Conservation (phyloP, 2,888 invertebrate genomes). For the Drosophila barbarae region DNA sequence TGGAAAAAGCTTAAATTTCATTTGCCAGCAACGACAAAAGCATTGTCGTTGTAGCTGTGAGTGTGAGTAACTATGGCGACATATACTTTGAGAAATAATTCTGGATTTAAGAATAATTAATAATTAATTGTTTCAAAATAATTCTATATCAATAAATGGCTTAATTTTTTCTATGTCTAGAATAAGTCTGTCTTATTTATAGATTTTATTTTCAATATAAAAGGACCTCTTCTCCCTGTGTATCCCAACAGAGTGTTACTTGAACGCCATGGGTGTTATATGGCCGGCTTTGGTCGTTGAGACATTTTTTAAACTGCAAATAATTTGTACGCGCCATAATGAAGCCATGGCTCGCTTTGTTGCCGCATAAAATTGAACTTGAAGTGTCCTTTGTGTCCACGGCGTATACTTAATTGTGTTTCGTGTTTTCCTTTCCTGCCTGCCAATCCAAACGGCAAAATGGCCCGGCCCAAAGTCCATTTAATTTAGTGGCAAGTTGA, state of each 20-base stretch:
- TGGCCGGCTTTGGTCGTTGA: conserved; percentile 49
- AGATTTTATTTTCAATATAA: background rate
- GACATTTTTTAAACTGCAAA: conserved; percentile 57
- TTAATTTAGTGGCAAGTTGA: conserved; percentile 50
- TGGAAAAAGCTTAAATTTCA: conserved; percentile 77
- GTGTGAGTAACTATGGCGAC: conserved; percentile 58
- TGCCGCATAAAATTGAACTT: conserved; percentile 52
- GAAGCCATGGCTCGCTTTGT: conserved; percentile 51
- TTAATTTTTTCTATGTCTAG: background rate
- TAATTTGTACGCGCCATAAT: conserved; percentile 58
- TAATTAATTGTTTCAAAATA: no score
- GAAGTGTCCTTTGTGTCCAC: conserved; percentile 56
- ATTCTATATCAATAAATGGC: background rate
- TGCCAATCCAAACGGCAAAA: conserved; percentile 45
- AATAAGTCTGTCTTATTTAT: background rate
- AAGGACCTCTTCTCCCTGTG: background rate
- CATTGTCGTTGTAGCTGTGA: conserved; percentile 49
- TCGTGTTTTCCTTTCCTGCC: conserved; percentile 41
- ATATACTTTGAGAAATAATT: conserved; percentile 3
- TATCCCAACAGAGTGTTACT: conserved; percentile 25
- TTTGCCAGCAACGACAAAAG: conserved; percentile 70
- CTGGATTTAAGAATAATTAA: background rate
- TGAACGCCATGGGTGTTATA: conserved; percentile 47
- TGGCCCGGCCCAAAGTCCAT: conserved; percentile 49
- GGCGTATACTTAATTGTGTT: conserved; percentile 57